Evolutionary conservation across 30 jellyfish, hydroid and myxozoan genomes (phyloP).

Genomic region (Cassiopea xamachana): DNA sequence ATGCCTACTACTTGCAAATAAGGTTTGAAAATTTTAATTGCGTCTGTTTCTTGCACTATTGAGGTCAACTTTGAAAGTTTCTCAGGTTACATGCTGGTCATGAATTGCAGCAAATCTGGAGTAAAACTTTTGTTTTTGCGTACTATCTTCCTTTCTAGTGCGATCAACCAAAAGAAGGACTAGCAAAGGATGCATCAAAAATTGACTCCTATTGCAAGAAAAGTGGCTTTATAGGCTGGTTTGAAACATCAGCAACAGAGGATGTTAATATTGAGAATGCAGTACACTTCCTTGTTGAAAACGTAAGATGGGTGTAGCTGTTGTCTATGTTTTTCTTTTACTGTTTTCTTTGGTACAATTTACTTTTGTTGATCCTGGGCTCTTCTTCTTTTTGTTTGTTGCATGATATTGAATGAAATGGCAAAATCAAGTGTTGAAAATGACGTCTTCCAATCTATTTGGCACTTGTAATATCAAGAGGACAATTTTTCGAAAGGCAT

Average conservation of each 20-base stretch:
- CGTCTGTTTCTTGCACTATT: neutral
- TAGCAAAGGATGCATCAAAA: conserved; percentile 41
- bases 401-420: too few relatives aligned
- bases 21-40: conserved; percentile 41
- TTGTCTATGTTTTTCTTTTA: neutral
- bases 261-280: conserved; percentile 81
- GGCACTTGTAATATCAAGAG: too few relatives aligned
- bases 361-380: too few relatives aligned
- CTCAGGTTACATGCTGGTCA: too few relatives aligned
- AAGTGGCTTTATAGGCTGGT: conserved; percentile 87
- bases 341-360: neutral
- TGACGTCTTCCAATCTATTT: too few relatives aligned
- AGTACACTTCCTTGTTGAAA: conserved; percentile 47
- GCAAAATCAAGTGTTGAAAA: too few relatives aligned
- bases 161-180: conserved; percentile 91
- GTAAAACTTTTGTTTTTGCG: neutral
- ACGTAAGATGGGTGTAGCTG: conserved; percentile 2
- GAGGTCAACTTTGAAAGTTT: too few relatives aligned
- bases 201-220: conserved; percentile 85
- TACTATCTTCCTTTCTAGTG: conserved; percentile 40
- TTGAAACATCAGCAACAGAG: conserved; percentile 92
- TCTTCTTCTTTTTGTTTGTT: too few relatives aligned
- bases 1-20: conserved; percentile 88
- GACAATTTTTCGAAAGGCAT: too few relatives aligned
- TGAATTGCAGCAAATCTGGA: neutral